These are phyloP conservation scores for Fulica atra DNA, from an alignment of 2,113 vertebrate species.

Conservation along the genomic window DNA sequence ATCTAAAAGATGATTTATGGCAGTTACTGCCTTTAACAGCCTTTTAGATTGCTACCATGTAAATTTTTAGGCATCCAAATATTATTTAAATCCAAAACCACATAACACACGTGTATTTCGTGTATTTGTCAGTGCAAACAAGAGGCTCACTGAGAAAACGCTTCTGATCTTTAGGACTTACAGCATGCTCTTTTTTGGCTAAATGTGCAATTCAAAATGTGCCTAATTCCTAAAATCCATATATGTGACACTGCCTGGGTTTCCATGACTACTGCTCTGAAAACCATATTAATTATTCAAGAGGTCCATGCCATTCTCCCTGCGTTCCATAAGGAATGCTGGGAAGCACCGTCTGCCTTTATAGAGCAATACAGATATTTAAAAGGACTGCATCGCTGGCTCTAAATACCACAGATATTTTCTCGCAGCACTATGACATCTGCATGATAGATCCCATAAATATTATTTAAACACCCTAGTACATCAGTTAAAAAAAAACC, in stretches of 20 bases:
- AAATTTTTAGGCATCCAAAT: background rate
- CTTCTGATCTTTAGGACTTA: slow-evolving; percentile 35
- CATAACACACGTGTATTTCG: background rate
- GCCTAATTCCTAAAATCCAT: slow-evolving; percentile 80
- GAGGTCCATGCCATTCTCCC: slow-evolving; percentile 76
- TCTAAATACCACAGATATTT: slow-evolving; percentile 66
- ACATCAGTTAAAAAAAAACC: background rate
- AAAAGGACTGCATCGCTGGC: slow-evolving; percentile 55
- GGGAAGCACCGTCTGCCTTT: slow-evolving; percentile 65
- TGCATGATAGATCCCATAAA: slow-evolving; percentile 37
- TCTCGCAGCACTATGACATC: slow-evolving; percentile 44
- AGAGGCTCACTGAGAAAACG: background rate
- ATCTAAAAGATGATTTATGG: slow-evolving; percentile 18
- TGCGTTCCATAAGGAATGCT: slow-evolving; percentile 74
- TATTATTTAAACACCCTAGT: slow-evolving; percentile 61
- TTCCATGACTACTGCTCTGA: slow-evolving; percentile 83
- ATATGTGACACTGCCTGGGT: slow-evolving; percentile 76
- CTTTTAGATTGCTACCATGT: background rate
- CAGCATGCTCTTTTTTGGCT: slow-evolving; percentile 58
- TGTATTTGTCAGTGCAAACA: slow-evolving; percentile 11
- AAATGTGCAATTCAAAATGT: slow-evolving; percentile 76
- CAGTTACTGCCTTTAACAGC: background rate
- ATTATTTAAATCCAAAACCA: background rate
- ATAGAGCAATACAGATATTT: slow-evolving; percentile 69
- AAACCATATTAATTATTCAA: slow-evolving; percentile 86